Base-by-base conservation (phyloP, 2,113 vertebrate species). In the Barbus barbus region DNA sequence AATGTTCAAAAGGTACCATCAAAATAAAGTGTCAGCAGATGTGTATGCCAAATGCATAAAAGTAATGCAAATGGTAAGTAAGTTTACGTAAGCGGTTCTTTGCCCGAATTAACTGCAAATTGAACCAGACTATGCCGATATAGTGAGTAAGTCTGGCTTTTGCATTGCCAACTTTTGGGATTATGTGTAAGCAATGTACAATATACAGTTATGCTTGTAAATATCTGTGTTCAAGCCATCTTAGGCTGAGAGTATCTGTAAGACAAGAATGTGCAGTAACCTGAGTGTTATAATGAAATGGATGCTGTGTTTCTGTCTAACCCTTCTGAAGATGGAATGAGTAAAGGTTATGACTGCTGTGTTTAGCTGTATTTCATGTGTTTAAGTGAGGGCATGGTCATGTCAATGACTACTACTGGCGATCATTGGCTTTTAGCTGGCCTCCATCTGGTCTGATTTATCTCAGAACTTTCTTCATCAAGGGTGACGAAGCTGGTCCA, bases 371-470 rank as follows among this genome's bases (percentile, higher is more conserved):
- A 53, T 76, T 75, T 84, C 76, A 82, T 74, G 46, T 61, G 48
- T 79, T 60, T 69, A 24, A 58, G 11, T 9, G 36, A 53, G 53
- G 83, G 65, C 63, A 72, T 5, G 67, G 48, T 79, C 46, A 26
- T 86, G 80, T 85, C 83, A 89, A 31, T 63, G 83, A 72, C 4
- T 28, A 79, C 87, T 88, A 67, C 84, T 81, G 87, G 84, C 86
- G 41, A 44, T 80, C 56, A n/a, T 77, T 88, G 79, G 83, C 85
- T 87, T 89, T 85, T 79, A 81, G 69, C 56, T 78, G 26, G 56
- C 84, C 77, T 86, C 84, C 67, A 88, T 86, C 85, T 81, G 26
- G 9, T 67, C 74, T 88, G 75, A 86, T 88, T 88, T 82, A 88
- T 86, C 71, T 61, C 18, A 12, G 24, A 56, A 75, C 79, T 79